phyloP scores from a whole-genome alignment of 2,797 vertebrate genomes.

The Scleropages formosus region DNA sequence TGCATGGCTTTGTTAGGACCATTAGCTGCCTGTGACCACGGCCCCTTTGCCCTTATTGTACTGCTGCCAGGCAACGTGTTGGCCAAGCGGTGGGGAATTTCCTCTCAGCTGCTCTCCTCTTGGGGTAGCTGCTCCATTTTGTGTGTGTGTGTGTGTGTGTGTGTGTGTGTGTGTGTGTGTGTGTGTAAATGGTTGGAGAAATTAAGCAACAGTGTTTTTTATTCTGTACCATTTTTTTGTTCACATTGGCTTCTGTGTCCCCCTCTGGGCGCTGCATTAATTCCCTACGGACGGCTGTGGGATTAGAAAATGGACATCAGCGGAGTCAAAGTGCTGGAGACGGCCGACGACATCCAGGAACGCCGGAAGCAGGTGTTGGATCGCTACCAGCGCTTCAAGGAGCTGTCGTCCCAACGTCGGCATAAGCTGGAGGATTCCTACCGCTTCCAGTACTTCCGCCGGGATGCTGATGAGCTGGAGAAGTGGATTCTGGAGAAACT shows the following conservation, averaged over 20 bases:
- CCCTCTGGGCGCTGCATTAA: background rate
- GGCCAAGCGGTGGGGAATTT: conserved; percentile 11
- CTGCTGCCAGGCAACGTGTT: conserved; percentile 10
- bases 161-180: background rate
- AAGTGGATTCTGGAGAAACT: conserved; percentile 99
- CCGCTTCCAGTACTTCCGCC: conserved; percentile 96
- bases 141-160: too few relatives aligned
- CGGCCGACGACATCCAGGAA: conserved; percentile 97
- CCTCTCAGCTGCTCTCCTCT: background rate
- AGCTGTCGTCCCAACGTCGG: conserved; percentile 83
- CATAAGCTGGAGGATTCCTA: conserved; percentile 97
- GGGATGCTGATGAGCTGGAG: conserved; percentile 94
- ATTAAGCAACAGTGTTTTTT: background rate
- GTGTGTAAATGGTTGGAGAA: too few relatives aligned
- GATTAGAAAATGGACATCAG: conserved; percentile 92
- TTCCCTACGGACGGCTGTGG: conserved; percentile 4
- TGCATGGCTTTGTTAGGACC: background rate
- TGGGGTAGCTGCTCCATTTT: background rate
- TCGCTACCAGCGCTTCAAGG: conserved; percentile 95
- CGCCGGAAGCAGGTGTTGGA: conserved; percentile 94
- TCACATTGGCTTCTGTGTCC: background rate
- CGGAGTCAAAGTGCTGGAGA: conserved; percentile 93
- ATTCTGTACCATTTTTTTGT: background rate
- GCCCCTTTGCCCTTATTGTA: background rate
- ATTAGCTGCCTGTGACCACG: background rate